Conservation (phyloP, 2,797 vertebrate species). For the Ceryle rudis region DNA sequence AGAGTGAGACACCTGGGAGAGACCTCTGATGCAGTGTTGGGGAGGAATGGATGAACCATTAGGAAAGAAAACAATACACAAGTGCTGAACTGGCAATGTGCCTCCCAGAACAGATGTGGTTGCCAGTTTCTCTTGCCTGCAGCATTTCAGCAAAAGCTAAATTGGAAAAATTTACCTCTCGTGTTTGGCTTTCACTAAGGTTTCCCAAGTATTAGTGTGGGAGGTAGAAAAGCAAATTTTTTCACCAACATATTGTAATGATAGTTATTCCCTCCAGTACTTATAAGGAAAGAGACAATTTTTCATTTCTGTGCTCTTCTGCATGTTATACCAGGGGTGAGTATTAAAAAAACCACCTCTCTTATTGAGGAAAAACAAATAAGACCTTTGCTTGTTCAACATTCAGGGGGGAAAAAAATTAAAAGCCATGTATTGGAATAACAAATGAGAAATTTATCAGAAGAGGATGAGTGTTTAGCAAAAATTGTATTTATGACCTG, state of each 20-base stretch:
- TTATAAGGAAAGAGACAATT: slow-evolving; percentile 19
- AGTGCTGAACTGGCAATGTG: neutral
- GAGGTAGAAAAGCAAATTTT: slow-evolving; percentile 52
- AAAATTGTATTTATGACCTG: neutral
- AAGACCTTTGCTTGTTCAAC: slow-evolving; percentile 21
- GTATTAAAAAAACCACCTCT: neutral
- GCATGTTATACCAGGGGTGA: neutral
- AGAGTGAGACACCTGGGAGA: neutral
- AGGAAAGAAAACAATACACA: neutral
- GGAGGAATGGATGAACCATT: neutral
- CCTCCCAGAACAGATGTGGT: neutral
- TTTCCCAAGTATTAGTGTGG: slow-evolving; percentile 53
- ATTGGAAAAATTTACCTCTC: slow-evolving; percentile 20
- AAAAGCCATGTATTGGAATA: neutral
- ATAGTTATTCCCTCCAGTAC: slow-evolving; percentile 49
- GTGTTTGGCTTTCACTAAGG: slow-evolving; percentile 10
- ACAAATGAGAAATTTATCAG: slow-evolving; percentile 19
- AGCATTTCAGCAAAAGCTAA: slow-evolving; percentile 2
- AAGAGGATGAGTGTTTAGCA: neutral
- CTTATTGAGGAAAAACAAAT: slow-evolving; percentile 9
- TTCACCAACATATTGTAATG: slow-evolving; percentile 34
- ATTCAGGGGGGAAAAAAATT: neutral
- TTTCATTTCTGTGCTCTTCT: slow-evolving; percentile 31
- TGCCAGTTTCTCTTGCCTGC: neutral
- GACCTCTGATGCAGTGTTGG: neutral